phyloP scores from a whole-genome alignment of 2,113 vertebrate species.

The Scortum barcoo region DNA sequence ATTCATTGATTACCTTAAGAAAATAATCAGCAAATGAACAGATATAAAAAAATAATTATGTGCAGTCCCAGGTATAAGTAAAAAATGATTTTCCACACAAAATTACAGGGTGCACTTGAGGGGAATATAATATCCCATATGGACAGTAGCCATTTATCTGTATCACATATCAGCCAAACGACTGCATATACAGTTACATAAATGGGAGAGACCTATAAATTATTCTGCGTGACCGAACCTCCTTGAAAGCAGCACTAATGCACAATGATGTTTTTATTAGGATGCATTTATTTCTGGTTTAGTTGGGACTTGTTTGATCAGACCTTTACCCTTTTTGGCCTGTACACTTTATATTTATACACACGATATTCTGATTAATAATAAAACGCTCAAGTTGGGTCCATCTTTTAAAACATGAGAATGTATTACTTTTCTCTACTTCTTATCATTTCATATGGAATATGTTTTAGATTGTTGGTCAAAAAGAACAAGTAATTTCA shows the following conservation, averaged over 20 bases:
- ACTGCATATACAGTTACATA: slow-evolving; percentile 33
- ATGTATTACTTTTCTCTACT: neutral
- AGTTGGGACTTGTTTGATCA: neutral
- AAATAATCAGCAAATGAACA: neutral
- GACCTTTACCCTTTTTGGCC: neutral
- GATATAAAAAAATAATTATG: neutral
- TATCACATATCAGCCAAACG: slow-evolving; percentile 22
- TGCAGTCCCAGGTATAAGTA: neutral
- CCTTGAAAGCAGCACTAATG: neutral
- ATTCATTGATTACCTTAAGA: neutral
- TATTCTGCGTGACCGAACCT: neutral
- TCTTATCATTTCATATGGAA: neutral
- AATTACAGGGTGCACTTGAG: neutral
- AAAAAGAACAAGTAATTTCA: neutral
- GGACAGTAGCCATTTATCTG: slow-evolving; percentile 3
- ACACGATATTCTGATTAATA: neutral
- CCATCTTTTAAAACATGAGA: neutral
- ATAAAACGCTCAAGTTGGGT: too few species aligned
- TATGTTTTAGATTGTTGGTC: neutral
- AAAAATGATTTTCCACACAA: neutral
- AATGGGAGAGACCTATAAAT: neutral
- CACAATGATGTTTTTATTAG: neutral
- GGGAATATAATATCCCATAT: neutral
- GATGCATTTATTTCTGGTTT: neutral
- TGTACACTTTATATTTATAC: too few species aligned